Evolutionary conservation across 1,140 invertebrate genomes (phyloP), one percentile per base, ranked within the genome.

Genomic region (Drosophila ogumai): DNA sequence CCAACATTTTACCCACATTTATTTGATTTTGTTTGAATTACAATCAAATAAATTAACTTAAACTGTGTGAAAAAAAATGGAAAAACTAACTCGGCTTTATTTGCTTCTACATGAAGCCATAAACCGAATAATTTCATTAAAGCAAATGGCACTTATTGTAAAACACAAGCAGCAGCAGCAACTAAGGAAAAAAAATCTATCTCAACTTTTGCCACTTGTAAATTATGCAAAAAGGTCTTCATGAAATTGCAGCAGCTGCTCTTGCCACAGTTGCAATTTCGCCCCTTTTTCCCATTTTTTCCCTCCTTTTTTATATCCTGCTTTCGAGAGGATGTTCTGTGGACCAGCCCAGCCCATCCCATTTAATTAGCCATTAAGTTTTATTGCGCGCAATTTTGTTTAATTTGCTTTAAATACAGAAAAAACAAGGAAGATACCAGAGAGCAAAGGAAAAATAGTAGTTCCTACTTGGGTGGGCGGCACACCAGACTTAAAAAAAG

Each of bases 281-380:
- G 55, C 40, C 56, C 44, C 32, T 31, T 41, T 44, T 60, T 31
- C 5, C 40, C 38, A n/a, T 47, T 22, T 46, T 46, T 25, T 7
- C 17, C 36, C 28, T 17, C 12, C n/a, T 54, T 43, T 75, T 50
- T 61, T 44, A 65, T 61, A 76, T 43, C 55, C 61, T 52, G 44
- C 65, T 49, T 46, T 58, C 41, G 38, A 52, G 49, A 63, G 78
- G 49, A 73, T 50, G 67, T 73, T 58, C 66, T 9, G 17, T 36
- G 68, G 82, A 57, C 84, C 52, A 55, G 73, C 54, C 81, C 81
- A 60, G 58, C 80, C 85, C 84, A 90, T 69, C 77, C 85, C 84
- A 88, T 88, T 88, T 88, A 88, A 88, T 88, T 88, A 88, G 77
- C 85, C 85, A 88, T 88, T 88, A 88, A 88, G 85, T 88, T 88